Evolutionary conservation across 2,888 invertebrate genomes (phyloP).

Genomic region (Papilio elwesi): DNA sequence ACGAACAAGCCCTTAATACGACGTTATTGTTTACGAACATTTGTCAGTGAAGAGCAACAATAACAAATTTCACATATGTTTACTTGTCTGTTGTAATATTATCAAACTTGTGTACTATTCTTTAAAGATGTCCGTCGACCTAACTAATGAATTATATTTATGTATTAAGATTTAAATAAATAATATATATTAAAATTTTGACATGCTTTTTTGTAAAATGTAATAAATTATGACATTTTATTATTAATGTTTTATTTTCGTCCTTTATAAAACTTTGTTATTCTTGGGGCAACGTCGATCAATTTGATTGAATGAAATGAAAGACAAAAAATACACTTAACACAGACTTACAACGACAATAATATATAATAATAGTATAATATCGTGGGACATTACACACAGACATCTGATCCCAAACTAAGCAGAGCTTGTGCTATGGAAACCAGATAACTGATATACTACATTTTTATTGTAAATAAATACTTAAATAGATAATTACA

Average conservation of each 20-base stretch:
- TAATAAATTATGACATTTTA: conserved; percentile 3
- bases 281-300: no score
- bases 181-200: conserved; percentile 3
- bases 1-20: background rate
- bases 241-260: background rate
- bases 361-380: no score
- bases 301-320: no score
- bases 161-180: background rate
- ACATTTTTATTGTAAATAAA: no score
- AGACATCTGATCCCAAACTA: no score
- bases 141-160: background rate
- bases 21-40: background rate
- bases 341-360: no score
- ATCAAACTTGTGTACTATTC: conserved; percentile 2
- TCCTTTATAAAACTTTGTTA: background rate
- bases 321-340: no score
- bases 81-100: background rate
- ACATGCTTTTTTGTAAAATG: conserved; percentile 11
- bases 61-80: background rate
- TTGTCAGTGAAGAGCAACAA: conserved; percentile 2
- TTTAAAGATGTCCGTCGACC: background rate
- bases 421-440: no score
- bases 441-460: no score
- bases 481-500: no score
- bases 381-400: no score